Percentiles rank a stretch among this genome's conserved stretches.
These are phyloP conservation scores for Dreissena polymorpha DNA, from an alignment of 1,140 invertebrate species.

Conservation along the genomic window DNA sequence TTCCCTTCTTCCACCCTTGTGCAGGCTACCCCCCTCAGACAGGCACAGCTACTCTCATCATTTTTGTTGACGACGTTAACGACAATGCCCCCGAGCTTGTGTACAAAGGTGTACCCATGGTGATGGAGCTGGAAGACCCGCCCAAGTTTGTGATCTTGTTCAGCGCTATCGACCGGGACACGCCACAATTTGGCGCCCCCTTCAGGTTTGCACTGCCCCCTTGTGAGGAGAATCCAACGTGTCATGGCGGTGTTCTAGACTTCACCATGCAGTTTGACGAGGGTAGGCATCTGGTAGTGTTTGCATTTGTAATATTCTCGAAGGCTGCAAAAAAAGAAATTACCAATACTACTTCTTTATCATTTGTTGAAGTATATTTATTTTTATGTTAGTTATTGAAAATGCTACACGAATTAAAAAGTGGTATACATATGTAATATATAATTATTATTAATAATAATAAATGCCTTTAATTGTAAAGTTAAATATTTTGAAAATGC, in stretches of 20 bases:
- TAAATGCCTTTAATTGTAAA: no score
- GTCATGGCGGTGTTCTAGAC: slow-evolving; percentile 53
- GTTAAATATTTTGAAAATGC: no score
- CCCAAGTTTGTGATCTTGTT: slow-evolving; percentile 93
- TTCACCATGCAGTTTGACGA: slow-evolving; percentile 69
- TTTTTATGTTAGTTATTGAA: no score
- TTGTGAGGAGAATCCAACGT: slow-evolving; percentile 61
- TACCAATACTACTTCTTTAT: no score
- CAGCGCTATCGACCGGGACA: slow-evolving; percentile 89
- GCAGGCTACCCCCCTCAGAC: slow-evolving; percentile 90
- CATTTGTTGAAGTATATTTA: no score
- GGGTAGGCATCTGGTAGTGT: slow-evolving; percentile 53
- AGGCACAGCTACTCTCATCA: slow-evolving; percentile 95
- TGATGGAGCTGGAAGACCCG: slow-evolving; percentile 89
- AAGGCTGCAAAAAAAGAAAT: no score
- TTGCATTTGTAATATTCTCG: not conserved
- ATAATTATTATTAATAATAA: no score
- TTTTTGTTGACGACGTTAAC: slow-evolving; percentile 97
- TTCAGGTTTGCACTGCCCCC: slow-evolving; percentile 66
- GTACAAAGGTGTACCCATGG: slow-evolving; percentile 94
- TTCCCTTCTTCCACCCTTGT: not conserved
- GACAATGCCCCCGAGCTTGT: slow-evolving; percentile 94
- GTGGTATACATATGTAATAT: no score
- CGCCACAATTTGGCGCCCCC: slow-evolving; percentile 65
- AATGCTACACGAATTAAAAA: no score